Base-by-base conservation (phyloP, 1,140 invertebrate species). In the Drosophila malerkotliana region DNA sequence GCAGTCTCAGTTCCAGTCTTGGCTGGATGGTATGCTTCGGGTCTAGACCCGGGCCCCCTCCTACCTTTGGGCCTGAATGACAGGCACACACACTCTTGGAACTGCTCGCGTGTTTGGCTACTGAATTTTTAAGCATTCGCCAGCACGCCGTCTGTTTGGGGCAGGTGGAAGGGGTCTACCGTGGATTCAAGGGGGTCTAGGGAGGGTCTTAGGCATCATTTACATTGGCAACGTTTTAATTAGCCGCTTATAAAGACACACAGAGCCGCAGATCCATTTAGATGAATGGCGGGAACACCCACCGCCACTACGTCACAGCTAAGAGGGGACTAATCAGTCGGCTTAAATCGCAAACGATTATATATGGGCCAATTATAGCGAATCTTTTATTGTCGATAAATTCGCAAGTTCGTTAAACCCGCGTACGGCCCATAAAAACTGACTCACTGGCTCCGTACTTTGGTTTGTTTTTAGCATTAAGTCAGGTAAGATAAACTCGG, bases 381-480 rank as follows among this genome's bases (percentile, higher is more conserved):
- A 88, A 77, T 79, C 63, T 87, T 78, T 87, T 76, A 85, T 82
- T 82, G 83, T 49, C 83, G 78, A 82, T 87, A 82, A 85, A 87
- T 85, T 85, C 71, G 64, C 82, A 78, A 60, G 82, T 85, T 85
- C 81, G 59, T 82, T 85, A 85, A 85, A 85, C 81, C 72, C 69
- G 47, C 59, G 51, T 53, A 32, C 45, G 37, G 59, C 10, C 55
- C 45, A 60, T 53, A 58, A 73, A 78, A 73, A 78, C 59, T 64
- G 77, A 79, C 58, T 69, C 57, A 79, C 10, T 58, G 57, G 30
- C 47, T 64, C 64, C 28, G 12, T 53, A 52, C 56, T 56, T 74
- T 64, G 47, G 52, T 64, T 37, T 49, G 60, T 7, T 54, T 77
- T 77, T 56, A 34, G 64, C 66, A 66, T 30, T 55, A 54, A 63